Evolutionary conservation across 2,797 vertebrate genomes (phyloP).

Genomic region (Limnodromus scolopaceus): DNA sequence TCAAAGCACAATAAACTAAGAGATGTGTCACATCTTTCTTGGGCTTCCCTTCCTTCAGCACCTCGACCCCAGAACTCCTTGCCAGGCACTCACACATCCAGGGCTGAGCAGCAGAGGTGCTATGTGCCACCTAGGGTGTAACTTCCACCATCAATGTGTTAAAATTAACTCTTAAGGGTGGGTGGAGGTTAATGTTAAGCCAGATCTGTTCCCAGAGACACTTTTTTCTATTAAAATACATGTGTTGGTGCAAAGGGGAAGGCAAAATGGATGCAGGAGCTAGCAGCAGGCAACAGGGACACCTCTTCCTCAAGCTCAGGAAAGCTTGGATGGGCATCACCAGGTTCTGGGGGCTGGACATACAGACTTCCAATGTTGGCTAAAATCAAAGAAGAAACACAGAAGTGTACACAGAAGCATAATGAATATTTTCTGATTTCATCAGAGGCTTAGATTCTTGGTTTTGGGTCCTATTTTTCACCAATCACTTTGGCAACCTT

Average conservation of each 20-base stretch:
- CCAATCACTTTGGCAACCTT: background rate
- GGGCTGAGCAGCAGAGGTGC: background rate
- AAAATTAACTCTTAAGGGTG: conserved; percentile 12
- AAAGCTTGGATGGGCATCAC: background rate
- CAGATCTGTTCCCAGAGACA: background rate
- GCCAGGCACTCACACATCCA: background rate
- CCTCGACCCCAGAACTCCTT: background rate
- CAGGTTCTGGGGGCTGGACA: background rate
- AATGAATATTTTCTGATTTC: background rate
- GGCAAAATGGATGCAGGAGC: background rate
- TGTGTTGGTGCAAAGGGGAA: background rate
- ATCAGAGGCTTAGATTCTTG: background rate
- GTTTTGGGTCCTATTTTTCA: background rate
- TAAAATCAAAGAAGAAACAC: background rate
- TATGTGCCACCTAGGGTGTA: background rate
- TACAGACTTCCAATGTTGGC: background rate
- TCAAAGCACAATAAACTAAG: background rate
- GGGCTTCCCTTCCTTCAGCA: background rate
- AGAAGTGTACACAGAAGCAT: background rate
- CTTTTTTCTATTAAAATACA: background rate
- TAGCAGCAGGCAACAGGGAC: rapidly evolving
- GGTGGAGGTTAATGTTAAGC: background rate
- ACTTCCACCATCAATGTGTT: background rate
- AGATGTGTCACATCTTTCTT: background rate
- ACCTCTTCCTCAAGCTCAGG: background rate